These are phyloP conservation scores for Trematomus loennbergii DNA, from an alignment of 2,113 vertebrate species.

Conservation along the genomic window DNA sequence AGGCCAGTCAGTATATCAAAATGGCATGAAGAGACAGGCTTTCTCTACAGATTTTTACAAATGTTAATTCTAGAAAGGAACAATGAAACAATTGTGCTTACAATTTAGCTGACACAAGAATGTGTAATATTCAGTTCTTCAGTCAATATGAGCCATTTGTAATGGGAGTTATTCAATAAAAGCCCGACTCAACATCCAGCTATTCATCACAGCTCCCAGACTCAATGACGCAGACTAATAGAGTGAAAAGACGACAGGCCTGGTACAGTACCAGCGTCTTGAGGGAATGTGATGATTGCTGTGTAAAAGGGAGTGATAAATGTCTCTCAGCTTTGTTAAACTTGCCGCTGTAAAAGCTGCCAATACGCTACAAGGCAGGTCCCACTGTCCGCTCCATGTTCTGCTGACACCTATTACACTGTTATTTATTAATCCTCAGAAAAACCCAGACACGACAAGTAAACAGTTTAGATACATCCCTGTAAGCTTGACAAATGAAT, in stretches of 20 bases:
- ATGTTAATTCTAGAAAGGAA: slow-evolving; percentile 35
- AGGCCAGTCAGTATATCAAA: slow-evolving; percentile 28
- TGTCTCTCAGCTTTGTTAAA: slow-evolving; percentile 75
- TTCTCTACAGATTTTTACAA: slow-evolving; percentile 40
- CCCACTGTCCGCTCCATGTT: slow-evolving; percentile 53
- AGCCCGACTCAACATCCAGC: slow-evolving; percentile 52
- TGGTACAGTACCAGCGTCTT: slow-evolving; percentile 48
- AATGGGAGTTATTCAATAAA: slow-evolving; percentile 59
- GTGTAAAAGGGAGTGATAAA: slow-evolving; percentile 79
- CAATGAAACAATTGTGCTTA: slow-evolving; percentile 59
- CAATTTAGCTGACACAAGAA: slow-evolving; percentile 61
- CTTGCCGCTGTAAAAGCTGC: slow-evolving; percentile 70
- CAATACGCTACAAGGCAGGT: slow-evolving; percentile 62
- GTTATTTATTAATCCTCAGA: slow-evolving; percentile 78
- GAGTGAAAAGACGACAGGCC: slow-evolving; percentile 69
- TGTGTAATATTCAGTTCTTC: slow-evolving; percentile 46
- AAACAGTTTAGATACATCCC: slow-evolving; percentile 65
- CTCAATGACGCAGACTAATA: slow-evolving; percentile 68
- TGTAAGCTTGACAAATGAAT: slow-evolving; percentile 79
- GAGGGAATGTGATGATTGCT: slow-evolving; percentile 75
- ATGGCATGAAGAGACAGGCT: slow-evolving; percentile 25
- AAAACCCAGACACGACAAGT: slow-evolving; percentile 49
- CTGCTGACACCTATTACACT: slow-evolving; percentile 75
- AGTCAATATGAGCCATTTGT: slow-evolving; percentile 59
- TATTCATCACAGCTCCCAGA: slow-evolving; percentile 62